Base-by-base conservation (phyloP, 2,888 invertebrate genomes). In the Cheilosia variabilis region DNA sequence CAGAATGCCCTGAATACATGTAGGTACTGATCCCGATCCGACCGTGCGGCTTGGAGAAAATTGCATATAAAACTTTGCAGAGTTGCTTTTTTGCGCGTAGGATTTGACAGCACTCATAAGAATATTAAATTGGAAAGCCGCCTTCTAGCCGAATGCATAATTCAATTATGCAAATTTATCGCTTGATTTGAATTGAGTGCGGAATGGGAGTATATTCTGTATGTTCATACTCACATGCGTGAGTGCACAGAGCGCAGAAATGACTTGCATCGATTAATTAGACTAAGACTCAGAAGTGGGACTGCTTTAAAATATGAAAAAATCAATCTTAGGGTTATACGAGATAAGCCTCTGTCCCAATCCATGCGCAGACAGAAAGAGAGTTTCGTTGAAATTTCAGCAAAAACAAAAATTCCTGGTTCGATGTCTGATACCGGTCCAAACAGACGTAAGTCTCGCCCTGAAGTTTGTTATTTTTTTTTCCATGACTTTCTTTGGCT, bases 141-240 rank as follows among this genome's bases (percentile, higher is more conserved):
- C 69, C 69, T 62, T 50, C 34, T 34, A 37, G 53, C 24, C 27
- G 69, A 77, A 77, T 77, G 77, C 69, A 77, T 77, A 69, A 69
- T 77, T 77, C 47, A 69, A 62, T 57, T 69, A 69, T 77, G 77
- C 22, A 77, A 62, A 77, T 77, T 60, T 27, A 58, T 58, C 3
- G 41, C 10, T 66, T 52, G 47, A 27, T 77, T 66, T 50, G 47
- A 50, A 27, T 77, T 69, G 37, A 62, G 62, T 47, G 24, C 43
- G 52, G 17, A 76, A 68, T 68, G 68, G 52, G 34, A 68, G 68
- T 76, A 68, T 27, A 6, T 60, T 60, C 34, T 52, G 57, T 31
- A 66, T 69, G 69, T 55, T 68, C 68, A 68, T 68, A 68, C 19
- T 19, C 60, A 50, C 43, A 66, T 69, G 62, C 69, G 69, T 77